Evolutionary conservation across 2,888 invertebrate genomes (phyloP), one percentile per base, ranked within the genome.

Genomic region (Apoda limacodes): DNA sequence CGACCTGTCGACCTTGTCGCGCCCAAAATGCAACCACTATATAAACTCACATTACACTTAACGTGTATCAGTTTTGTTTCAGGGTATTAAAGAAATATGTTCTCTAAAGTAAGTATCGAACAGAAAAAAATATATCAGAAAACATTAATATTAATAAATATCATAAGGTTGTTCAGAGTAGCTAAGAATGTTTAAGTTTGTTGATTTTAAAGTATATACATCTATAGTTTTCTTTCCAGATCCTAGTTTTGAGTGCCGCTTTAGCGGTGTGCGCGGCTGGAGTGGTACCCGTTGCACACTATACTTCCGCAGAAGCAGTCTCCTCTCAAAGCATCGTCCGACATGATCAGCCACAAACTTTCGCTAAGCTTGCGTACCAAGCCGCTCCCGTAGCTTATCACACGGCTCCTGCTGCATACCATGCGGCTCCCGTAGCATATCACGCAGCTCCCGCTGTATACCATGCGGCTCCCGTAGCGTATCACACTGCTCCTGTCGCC

Each of bases 261-360:
- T 53, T 60, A 50, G 67, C 67, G 3, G 66, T 56, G 25, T 51
- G 61, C 35, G 55, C 63, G 43, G 70, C 68, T 5, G 69, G 66
- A 33, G 59, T 71, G 12, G 38, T 70, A 42, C 46, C 65, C 9
- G 55, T 52, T 29, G 49, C 82, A 11, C 68, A 71, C 48, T 66
- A 67, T 50, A 63, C 66, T 4, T 35, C 55, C 5, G 61, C 68
- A 5, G 53, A 45, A 15, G 65, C 68, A 6, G 63, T 71, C 25
- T 74, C 72, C 19, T 69, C 69, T 13, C 70, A 70, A 41, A 66
- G 55, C 53, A 61, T 66, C 41, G 58, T 68, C 9, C 65, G 69
- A 32, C 66, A 62, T 50, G 66, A 63, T 57, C 58, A 51, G 56
- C 31, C 39, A 24, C 45, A 48, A 7, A 45, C 41, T 25, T 37